A percentile compares a stretch with the other conserved stretches of the same genome.
phyloP scores from a whole-genome alignment of 2,797 vertebrate genomes.

The Melanogrammus aeglefinus region DNA sequence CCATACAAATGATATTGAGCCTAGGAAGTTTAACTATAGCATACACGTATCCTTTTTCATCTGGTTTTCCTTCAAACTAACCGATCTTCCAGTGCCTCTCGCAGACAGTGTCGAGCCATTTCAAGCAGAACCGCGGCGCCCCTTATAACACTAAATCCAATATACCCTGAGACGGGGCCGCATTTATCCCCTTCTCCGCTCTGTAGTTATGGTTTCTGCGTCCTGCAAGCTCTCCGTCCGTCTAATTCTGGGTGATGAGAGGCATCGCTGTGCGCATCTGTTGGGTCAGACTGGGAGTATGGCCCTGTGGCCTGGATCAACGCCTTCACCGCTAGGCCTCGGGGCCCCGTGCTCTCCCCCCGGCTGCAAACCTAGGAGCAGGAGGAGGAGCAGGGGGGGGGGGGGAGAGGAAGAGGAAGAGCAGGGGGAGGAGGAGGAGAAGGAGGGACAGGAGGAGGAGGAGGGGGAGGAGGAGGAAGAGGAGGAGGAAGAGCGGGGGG shows the following conservation, averaged over 20 bases:
- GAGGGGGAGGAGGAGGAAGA: too few relatives aligned
- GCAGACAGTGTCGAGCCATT: constrained; percentile 27
- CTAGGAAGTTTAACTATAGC: too few relatives aligned
- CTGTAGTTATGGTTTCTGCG: constrained; percentile 28
- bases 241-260: constrained; percentile 34
- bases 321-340: constrained; percentile 22
- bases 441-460: too few relatives aligned
- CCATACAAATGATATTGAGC: background rate
- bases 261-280: constrained; percentile 38
- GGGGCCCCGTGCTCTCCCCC: constrained; percentile 5
- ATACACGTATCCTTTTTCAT: too few relatives aligned
- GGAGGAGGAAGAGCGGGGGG: too few relatives aligned
- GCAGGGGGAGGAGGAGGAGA: too few relatives aligned
- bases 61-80: background rate
- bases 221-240: constrained; percentile 33
- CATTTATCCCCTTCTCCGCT: constrained; percentile 35
- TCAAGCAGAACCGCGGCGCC: constrained; percentile 35
- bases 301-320: constrained; percentile 51
- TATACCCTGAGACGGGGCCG: constrained; percentile 26
- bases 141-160: constrained; percentile 38
- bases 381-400: too few relatives aligned
- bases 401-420: too few relatives aligned
- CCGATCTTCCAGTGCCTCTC: constrained; percentile 9
- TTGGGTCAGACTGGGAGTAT: constrained; percentile 37
- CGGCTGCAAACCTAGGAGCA: too few relatives aligned